These are phyloP conservation scores for Megaleporinus macrocephalus DNA, from an alignment of 2,113 vertebrate genomes.

Conservation along the genomic window DNA sequence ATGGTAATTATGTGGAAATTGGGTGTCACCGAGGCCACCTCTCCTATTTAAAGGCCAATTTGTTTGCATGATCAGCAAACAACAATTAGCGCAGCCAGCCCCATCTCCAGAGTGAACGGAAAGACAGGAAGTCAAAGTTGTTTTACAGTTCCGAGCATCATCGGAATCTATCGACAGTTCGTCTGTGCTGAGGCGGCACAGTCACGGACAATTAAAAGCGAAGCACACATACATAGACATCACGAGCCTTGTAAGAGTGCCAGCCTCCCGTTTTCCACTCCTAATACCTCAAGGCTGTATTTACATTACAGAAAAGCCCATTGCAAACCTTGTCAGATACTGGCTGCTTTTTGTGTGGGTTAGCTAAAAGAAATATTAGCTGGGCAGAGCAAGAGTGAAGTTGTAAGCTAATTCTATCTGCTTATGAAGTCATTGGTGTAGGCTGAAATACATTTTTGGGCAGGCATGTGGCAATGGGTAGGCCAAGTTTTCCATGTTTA, in stretches of 20 bases:
- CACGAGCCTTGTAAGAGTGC: background rate
- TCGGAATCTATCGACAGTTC: background rate
- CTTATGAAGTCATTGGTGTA: no score
- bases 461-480: background rate
- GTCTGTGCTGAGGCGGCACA: background rate
- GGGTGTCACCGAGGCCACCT: background rate
- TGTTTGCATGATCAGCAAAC: slow-evolving; percentile 35
- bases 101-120: background rate
- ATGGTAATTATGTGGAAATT: slow-evolving; percentile 25
- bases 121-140: slow-evolving; percentile 10
- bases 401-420: no score
- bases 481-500: no score
- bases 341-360: background rate
- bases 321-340: background rate
- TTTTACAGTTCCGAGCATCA: background rate
- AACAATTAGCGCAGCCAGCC: slow-evolving; percentile 22
- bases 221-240: background rate
- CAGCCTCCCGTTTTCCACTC: no score
- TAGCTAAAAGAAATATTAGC: background rate
- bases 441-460: no score
- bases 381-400: background rate
- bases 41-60: slow-evolving; percentile 25
- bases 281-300: background rate
- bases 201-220: background rate
- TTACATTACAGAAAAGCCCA: background rate